Base-by-base conservation (phyloP, 1,140 invertebrate genomes). In the Drosophila tsacasi region DNA sequence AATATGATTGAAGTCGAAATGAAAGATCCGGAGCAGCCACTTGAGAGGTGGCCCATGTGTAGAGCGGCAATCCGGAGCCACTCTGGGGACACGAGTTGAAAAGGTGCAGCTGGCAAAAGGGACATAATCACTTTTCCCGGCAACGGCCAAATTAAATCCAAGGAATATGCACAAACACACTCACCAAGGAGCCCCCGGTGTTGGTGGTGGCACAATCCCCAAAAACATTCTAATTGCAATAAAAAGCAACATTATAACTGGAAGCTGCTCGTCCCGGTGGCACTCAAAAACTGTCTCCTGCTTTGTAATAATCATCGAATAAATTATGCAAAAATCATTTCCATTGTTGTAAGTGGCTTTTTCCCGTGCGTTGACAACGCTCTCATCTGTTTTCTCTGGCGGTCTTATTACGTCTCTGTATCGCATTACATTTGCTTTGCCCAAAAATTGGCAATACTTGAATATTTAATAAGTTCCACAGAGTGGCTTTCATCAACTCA, bases 1-100 rank as follows among this genome's bases (percentile, higher is more conserved):
- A 90, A 91, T 90, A 90, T 90, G 85, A 90, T 90, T 90, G 85
- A 90, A 90, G 86, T 90, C 72, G 79, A 73, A 90, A 90, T 90
- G 79, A 85, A 89, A 82, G 71, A 74, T 73, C 66, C 68, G 19
- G 37, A 64, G 58, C 85, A 77, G 60, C 49, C 78, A 90, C 84
- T 75, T 84, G 77, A 79, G 49, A 66, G 67, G 66, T 73, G 84
- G 50, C 85, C 79, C 84, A 87, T 89, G 85, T 89, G 84, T 84
- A 84, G 79, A 71, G 46, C 61, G 68, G 42, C 60, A 62, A 81
- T 85, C 42, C 47, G 52, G 50, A 25, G 40, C 32, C 37, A 75
- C 85, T 79, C 84, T 84, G 81, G 83, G 83, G 83, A 87, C 77
- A 69, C 54, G 62, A 64, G 72, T 67, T 76, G 44, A 69, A 87